phyloP scores from a whole-genome alignment of 2,113 vertebrate genomes.

The Pampusana beccarii region DNA sequence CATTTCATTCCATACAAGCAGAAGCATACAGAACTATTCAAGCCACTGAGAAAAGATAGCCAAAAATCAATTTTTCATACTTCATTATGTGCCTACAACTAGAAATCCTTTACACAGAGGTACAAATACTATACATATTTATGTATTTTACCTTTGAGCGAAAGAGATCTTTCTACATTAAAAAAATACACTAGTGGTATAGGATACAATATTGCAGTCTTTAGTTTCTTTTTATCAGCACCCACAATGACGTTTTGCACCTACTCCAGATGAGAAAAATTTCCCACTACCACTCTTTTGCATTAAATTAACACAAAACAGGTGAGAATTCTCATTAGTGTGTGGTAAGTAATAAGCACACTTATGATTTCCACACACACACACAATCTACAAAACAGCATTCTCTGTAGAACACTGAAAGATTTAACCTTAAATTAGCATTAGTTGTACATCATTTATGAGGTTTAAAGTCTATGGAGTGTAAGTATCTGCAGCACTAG shows the following conservation, averaged over 20 bases:
- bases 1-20: neutral
- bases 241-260: neutral
- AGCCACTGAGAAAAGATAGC: neutral
- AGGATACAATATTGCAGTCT: neutral
- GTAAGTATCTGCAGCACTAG: neutral
- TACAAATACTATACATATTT: neutral
- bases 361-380: neutral
- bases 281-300: neutral
- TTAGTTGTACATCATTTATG: neutral
- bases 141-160: neutral
- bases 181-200: neutral
- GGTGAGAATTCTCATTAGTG: neutral
- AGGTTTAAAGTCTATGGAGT: neutral
- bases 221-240: neutral
- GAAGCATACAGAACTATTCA: neutral
- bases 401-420: neutral
- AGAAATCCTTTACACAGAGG: neutral
- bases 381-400: neutral
- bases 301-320: neutral
- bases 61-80: neutral
- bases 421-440: neutral
- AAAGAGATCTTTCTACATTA: neutral
- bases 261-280: neutral
- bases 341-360: neutral
- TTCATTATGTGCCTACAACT: neutral